Evolutionary conservation across 2,797 vertebrate species (phyloP).

Genomic region (Hyperoplus lanceolatus): DNA sequence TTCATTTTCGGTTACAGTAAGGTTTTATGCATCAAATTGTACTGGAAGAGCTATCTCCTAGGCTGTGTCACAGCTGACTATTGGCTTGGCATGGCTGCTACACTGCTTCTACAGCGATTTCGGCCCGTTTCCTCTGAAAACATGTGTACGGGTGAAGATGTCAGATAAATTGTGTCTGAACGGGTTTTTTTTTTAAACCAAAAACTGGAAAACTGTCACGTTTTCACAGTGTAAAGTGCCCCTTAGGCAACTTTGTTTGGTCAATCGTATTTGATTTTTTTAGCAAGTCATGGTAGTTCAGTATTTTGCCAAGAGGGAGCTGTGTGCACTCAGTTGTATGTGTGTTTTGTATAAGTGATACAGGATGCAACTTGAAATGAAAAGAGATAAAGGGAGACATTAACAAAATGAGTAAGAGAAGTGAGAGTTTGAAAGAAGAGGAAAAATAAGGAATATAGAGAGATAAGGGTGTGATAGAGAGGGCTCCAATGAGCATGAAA

Average conservation of each 20-base stretch:
- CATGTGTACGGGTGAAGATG: no score
- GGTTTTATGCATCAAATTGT: no score
- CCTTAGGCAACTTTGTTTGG: constrained; percentile 29
- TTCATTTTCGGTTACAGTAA: no score
- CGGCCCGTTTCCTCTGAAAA: no score
- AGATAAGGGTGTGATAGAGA: neutral
- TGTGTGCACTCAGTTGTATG: neutral
- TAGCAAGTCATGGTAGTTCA: neutral
- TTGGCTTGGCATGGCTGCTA: no score
- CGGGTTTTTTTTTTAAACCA: no score
- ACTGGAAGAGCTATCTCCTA: no score
- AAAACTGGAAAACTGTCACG: no score
- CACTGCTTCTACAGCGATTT: no score
- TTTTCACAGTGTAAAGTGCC: no score
- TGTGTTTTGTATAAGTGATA: neutral
- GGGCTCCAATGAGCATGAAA: constrained; percentile 70
- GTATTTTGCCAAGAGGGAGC: neutral
- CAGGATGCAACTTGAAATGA: neutral
- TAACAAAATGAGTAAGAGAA: constrained; percentile 22
- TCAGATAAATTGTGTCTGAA: no score
- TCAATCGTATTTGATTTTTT: constrained; percentile 28
- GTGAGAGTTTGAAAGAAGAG: neutral
- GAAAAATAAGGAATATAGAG: constrained; percentile 5
- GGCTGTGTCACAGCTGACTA: no score
- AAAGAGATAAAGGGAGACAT: neutral